Conservation (phyloP, 1,140 invertebrate genomes). For the Drosophila bocqueti region DNA sequence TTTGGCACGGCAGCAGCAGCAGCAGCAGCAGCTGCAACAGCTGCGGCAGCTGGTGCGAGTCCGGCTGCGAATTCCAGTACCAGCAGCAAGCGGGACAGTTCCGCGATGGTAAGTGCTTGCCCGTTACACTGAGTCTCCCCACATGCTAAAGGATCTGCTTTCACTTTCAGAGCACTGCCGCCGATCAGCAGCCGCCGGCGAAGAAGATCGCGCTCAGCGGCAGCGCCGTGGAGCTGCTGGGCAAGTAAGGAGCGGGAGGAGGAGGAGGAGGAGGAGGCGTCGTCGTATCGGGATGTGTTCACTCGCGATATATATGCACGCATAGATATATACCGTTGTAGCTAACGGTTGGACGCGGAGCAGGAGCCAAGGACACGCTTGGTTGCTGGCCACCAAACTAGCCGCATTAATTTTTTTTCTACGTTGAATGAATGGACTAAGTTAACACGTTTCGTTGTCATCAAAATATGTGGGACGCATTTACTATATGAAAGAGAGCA, state of each 20-base stretch:
- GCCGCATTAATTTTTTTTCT: conserved; percentile 10
- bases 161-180: conserved; percentile 31
- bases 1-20: not conserved
- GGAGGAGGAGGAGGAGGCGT: too few relatives aligned
- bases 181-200: conserved; percentile 52
- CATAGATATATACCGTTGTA: conserved; percentile 13
- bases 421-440: conserved; percentile 5
- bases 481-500: conserved; percentile 34
- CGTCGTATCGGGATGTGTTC: conserved; percentile 12
- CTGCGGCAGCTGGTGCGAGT: not conserved
- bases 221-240: conserved; percentile 41
- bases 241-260: conserved; percentile 29
- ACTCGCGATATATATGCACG: conserved; percentile 31
- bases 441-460: conserved; percentile 25
- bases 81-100: conserved; percentile 51
- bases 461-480: conserved; percentile 46
- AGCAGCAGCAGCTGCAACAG: not conserved
- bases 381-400: not conserved
- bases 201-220: conserved; percentile 61
- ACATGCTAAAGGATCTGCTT: not conserved
- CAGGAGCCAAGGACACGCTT: not conserved
- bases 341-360: not conserved
- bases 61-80: not conserved
- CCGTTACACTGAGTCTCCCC: rapidly evolving
- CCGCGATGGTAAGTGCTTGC: conserved; percentile 36